Evolutionary conservation across 2,888 invertebrate genomes (phyloP).

Genomic region (Teinopalpus imperialis): DNA sequence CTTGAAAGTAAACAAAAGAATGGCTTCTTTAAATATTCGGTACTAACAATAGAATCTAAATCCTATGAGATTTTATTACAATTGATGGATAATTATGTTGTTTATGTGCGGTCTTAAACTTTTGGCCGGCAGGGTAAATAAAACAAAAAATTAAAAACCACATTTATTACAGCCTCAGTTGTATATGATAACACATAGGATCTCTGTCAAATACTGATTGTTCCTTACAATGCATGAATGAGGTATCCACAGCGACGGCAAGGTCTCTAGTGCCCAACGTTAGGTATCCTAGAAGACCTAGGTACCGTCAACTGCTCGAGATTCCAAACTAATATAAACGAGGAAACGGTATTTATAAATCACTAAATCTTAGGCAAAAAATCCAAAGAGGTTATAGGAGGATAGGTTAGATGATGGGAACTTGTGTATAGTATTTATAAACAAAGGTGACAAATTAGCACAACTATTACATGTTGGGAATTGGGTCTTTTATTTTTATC

Average conservation of each 20-base stretch:
- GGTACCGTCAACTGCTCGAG: background rate
- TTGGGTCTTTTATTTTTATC: too few relatives aligned
- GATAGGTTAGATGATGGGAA: background rate
- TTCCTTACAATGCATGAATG: conserved; percentile 27
- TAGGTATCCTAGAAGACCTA: background rate
- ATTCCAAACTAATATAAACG: conserved; percentile 6
- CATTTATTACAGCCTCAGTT: conserved; percentile 68
- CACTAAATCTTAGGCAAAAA: background rate
- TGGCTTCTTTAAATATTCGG: too few relatives aligned
- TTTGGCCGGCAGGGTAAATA: conserved; percentile 1
- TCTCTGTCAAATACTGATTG: conserved; percentile 63
- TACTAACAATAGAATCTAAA: too few relatives aligned
- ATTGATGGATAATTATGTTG: too few relatives aligned
- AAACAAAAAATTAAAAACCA: conserved; percentile 33
- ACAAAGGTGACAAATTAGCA: too few relatives aligned
- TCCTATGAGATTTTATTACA: too few relatives aligned
- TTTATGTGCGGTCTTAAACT: too few relatives aligned
- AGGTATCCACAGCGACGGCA: conserved; percentile 23
- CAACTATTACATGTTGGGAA: background rate
- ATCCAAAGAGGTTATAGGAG: too few relatives aligned
- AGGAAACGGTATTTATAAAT: background rate
- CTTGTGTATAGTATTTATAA: background rate
- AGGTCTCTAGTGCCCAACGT: background rate
- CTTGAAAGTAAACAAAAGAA: too few relatives aligned
- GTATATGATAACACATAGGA: conserved; percentile 48